Evolutionary conservation across 30 jellyfish, hydroid and myxozoan species (phyloP), one percentile per base, ranked within the genome.

Genomic region (Pelagia noctiluca): DNA sequence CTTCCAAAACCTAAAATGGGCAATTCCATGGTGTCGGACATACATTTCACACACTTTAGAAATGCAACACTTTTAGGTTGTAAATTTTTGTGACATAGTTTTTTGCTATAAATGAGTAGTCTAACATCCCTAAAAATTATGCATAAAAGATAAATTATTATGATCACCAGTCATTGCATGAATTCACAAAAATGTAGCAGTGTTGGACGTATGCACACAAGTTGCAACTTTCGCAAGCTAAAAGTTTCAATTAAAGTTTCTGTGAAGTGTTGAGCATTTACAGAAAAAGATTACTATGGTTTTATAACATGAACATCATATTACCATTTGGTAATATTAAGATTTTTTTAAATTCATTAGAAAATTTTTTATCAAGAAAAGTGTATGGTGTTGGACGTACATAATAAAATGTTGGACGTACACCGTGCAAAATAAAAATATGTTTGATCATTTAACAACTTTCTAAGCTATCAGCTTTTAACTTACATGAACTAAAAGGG

Each of bases 141-240:
- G 57, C 57, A 42, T 42, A 42, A 42, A 42, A 42, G 57, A 42
- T 42, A 42, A 42, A 42, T 16, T 16, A 42, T 42, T 42, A 42
- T 42, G 57, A 42, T 42, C 57, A 42, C 57, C 57, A 42, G 57
- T 42, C 57, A 42, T 42, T 42, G 57, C 57, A 42, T 42, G 57
- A 42, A 42, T 42, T 42, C 57, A 42, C 57, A 42, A 42, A 42
- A 42, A 42, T 42, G 57, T 42, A 42, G 57, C 57, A 42, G 57
- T 42, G 57, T 42, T 42, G 57, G 57, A 42, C 57, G 57, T 42
- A 42, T 16, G 57, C 57, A 42, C 8, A 42, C 57, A 42, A 42
- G 57, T 42, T 42, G 57, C 57, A 42, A 42, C 57, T 42, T 42
- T 42, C 57, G 57, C 57, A 42, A 42, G 57, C 57, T 42, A 42